phyloP scores from a whole-genome alignment of 2,888 invertebrate species.

The Auanema sp. region DNA sequence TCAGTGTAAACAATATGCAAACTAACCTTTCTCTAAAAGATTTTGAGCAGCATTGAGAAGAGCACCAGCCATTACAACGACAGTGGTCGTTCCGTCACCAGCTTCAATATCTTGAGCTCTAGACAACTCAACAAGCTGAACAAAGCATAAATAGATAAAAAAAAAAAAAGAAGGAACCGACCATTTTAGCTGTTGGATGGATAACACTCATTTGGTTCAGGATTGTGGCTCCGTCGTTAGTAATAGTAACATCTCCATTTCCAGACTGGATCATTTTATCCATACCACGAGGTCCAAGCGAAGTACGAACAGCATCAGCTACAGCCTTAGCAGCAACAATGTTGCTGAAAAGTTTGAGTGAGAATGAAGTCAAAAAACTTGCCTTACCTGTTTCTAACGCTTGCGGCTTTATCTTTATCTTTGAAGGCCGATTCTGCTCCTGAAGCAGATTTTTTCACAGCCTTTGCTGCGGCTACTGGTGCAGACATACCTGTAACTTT shows the following conservation, averaged over 20 bases:
- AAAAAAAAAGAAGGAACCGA: constrained; percentile 64
- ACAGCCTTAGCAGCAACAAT: constrained; percentile 97
- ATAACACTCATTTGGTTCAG: constrained; percentile 96
- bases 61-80: constrained; percentile 91
- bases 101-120: constrained; percentile 96
- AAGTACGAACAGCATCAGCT: constrained; percentile 96
- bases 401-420: constrained; percentile 78
- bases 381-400: constrained; percentile 46
- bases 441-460: constrained; percentile 30
- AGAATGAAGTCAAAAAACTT: not conserved
- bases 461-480: constrained; percentile 26
- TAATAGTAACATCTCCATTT: constrained; percentile 97
- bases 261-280: constrained; percentile 99
- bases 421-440: constrained; percentile 53
- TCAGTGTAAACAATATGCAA: not conserved
- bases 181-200: constrained; percentile 99
- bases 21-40: constrained; percentile 76
- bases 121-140: constrained; percentile 90
- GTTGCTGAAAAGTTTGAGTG: constrained; percentile 75
- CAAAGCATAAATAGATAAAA: constrained; percentile 18
- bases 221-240: constrained; percentile 99
- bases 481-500: constrained; percentile 16
- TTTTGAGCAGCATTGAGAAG: constrained; percentile 90
- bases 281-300: constrained; percentile 95
- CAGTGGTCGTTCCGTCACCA: constrained; percentile 98